Base-by-base conservation (phyloP, 2,113 vertebrate genomes). In the Albula glossodonta region DNA sequence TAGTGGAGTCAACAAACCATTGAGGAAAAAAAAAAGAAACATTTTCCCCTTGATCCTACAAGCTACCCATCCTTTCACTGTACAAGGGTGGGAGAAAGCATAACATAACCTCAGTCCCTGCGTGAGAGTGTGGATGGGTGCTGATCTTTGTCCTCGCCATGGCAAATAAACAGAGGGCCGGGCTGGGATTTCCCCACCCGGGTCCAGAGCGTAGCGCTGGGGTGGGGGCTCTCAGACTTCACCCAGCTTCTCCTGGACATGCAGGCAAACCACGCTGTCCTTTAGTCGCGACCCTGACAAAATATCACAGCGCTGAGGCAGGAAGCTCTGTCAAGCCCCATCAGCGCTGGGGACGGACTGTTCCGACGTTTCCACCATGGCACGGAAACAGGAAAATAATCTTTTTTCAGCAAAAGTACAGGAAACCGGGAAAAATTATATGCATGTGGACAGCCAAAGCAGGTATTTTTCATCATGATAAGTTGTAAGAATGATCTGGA, bases 321-420 rank as follows among this genome's bases (percentile, higher is more conserved):
- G 52, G 51, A 82, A 56, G 51, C 56, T 82, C 81, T 25, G 51
- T 56, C 19, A 11, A 51, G 51, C 53, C 31, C 56, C 15, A 56
- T 82, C 51, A 82, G 81, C 12, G 50, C 53, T 7, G 51, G 9
- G 31, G 12, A 25, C 56, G 13, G 80, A 41, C 17, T 66, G 82
- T 83, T 83, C 48, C 53, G 13, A 66, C 57, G 48, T 15, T 51
- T 82, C 81, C 51, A 56, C 53, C 31, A 51, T n/a, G 79, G n/a
- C 53, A n/a, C 51, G 22, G 81, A 82, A 82, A 82, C 81, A 56
- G 81, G 81, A 82, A 82, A 82, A 12, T 41, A 4, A 80, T 41
- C 49, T 13, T 80, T 80, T 80, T 25, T 74, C 12, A 56, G 12
- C 53, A 56, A 56, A 56, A 56, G 12, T 12, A 56, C 53, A 78